phyloP scores from a whole-genome alignment of 37 sponge, comb jelly and placozoan genomes.

The Chondrilla cf. caribensis region DNA sequence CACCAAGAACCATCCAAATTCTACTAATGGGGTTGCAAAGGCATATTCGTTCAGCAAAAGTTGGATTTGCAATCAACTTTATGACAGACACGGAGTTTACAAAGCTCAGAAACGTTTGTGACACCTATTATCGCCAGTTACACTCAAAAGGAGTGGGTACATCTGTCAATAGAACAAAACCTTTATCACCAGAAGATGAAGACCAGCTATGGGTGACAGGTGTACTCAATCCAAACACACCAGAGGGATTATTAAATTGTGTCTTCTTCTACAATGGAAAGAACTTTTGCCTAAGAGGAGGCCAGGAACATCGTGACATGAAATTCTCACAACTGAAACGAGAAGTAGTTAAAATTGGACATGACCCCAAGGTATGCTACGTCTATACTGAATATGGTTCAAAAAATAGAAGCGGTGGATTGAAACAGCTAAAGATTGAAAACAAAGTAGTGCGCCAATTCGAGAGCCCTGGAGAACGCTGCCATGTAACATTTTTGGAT shows the following conservation, averaged over 20 bases:
- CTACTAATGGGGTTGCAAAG: constrained; percentile 1
- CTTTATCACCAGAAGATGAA: too few species aligned
- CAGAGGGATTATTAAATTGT: constrained; percentile 27
- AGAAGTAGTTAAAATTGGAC: constrained; percentile 13
- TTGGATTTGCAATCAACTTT: background rate
- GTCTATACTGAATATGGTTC: constrained; percentile 28
- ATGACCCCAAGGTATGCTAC: background rate
- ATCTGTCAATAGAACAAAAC: constrained; percentile 12
- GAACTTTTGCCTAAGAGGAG: constrained; percentile 39
- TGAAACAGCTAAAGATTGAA: background rate
- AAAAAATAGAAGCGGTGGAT: constrained; percentile 26
- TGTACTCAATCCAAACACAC: constrained; percentile 27
- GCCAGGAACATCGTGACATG: constrained; percentile 30
- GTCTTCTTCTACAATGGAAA: constrained; percentile 42
- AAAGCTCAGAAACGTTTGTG: background rate
- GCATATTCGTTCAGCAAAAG: background rate
- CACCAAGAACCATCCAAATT: background rate
- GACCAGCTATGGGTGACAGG: constrained; percentile 37
- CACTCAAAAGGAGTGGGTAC: too few species aligned
- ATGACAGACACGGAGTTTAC: background rate
- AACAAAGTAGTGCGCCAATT: constrained; percentile 28
- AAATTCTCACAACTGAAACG: constrained; percentile 24
- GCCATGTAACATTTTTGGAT: background rate
- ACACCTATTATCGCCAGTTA: background rate
- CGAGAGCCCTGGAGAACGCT: background rate